Percentiles rank a stretch among this genome's conserved stretches.
Conservation (phyloP, 2,113 vertebrate genomes). For the Erythrolamprus reginae region DNA sequence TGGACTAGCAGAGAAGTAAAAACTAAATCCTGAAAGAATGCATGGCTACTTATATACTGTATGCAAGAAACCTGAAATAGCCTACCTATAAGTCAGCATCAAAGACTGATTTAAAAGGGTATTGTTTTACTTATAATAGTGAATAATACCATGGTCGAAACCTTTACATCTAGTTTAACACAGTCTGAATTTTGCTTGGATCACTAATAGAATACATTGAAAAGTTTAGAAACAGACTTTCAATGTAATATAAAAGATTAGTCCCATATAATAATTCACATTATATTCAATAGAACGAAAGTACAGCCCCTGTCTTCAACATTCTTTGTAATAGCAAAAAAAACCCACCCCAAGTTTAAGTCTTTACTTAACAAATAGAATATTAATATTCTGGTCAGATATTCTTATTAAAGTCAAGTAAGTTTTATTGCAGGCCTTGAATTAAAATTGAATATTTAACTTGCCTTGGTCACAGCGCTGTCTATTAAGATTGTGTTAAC, state of each 20-base stretch:
- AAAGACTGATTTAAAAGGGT: not conserved
- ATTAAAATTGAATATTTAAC: not conserved
- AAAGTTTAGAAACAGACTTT: not conserved
- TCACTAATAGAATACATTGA: not conserved
- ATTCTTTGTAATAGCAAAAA: not conserved
- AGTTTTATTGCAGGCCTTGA: not conserved
- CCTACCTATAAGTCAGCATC: not conserved
- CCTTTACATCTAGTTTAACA: not conserved
- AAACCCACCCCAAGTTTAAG: not conserved
- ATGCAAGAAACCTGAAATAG: not conserved
- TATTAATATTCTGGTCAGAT: conserved; percentile 7
- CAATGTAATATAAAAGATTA: not conserved
- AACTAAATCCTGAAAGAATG: not conserved
- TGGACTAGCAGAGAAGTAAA: not conserved
- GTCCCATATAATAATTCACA: not conserved
- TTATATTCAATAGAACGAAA: not conserved
- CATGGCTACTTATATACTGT: not conserved
- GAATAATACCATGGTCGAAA: not conserved
- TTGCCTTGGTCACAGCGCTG: not conserved
- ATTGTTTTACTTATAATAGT: not conserved
- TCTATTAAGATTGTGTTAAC: not conserved
- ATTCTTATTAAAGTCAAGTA: not conserved
- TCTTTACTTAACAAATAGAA: not conserved
- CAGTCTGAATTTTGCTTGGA: not conserved
- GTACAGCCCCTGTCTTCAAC: not conserved